Base-by-base conservation (phyloP, 2,888 invertebrate genomes). In the Operophtera brumata region DNA sequence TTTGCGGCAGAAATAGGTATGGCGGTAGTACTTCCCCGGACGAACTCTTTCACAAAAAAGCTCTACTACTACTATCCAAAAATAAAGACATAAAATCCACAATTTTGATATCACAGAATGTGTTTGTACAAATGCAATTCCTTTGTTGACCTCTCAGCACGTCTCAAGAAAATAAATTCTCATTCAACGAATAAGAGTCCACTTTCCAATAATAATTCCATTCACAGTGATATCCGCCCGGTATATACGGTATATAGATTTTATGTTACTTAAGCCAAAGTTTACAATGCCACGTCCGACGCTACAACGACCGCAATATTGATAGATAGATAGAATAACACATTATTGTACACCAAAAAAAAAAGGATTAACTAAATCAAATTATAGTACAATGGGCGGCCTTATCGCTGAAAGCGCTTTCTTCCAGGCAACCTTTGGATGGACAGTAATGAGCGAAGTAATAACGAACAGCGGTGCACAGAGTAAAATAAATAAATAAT, bases 191-290 rank as follows among this genome's bases (percentile, higher is more conserved):
- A 54, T 54, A 54, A 54, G 54, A 58, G 37, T 53, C 43, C n/a
- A 48, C 46, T 54, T 57, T 61, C 56, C 59, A 61, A 61, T 61
- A 57, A 20, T 53, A 53, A 56, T 57, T 52, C 59, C 35, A 59
- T 47, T 62, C 47, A 51, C 53, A 57, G 41, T 46, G 49, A 47
- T 56, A 52, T 49, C 53, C 43, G 41, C 12, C 14, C 36, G 47
- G 45, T 48, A n/a, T n/a, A n/a, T n/a, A 45, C 44, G 56, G 52
- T 54, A n/a, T n/a, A n/a, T n/a, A 57, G 54, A 55, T 57, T 56
- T 57, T 48, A 61, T 49, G 51, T 12, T 55, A n/a, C n/a, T n/a
- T n/a, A 43, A 49, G 54, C 49, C 57, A n/a, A 7, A 20, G 14
- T 39, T 10, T 5, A n/a, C 1, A 12, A 9, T 14, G 3, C 0